Evolutionary conservation across 2,888 invertebrate genomes (phyloP).

Genomic region (Xestia rhomboidea): DNA sequence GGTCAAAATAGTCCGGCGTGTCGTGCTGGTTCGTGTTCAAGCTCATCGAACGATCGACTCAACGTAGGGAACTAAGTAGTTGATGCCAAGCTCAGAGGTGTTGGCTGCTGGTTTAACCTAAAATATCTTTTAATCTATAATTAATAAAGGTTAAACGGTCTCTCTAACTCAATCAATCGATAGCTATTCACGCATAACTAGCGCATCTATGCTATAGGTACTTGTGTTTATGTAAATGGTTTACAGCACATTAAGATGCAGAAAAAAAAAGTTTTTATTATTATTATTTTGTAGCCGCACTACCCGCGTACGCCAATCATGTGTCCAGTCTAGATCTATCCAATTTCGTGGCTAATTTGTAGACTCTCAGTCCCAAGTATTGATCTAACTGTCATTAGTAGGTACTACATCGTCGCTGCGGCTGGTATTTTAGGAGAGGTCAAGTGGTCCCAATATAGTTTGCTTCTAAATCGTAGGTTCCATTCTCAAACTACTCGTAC

Average conservation of each 20-base stretch:
- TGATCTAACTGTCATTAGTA: background rate
- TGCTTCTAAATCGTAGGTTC: background rate
- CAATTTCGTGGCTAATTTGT: background rate
- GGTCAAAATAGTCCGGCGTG: background rate
- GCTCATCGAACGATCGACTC: background rate
- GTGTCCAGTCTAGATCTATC: background rate
- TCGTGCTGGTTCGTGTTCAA: background rate
- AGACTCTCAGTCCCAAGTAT: background rate
- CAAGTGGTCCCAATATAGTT: background rate
- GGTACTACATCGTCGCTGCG: background rate
- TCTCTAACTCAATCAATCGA: background rate
- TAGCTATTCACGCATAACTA: background rate
- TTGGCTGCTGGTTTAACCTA: background rate
- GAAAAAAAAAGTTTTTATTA: too few relatives aligned
- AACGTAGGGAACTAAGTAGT: background rate
- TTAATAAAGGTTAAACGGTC: background rate
- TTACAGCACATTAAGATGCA: too few relatives aligned
- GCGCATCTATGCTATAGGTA: background rate
- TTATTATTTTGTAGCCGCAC: too few relatives aligned
- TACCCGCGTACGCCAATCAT: background rate
- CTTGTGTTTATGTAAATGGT: background rate
- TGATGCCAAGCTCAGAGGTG: background rate
- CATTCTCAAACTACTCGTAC: background rate
- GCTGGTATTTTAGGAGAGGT: background rate
- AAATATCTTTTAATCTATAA: background rate